phyloP scores from a whole-genome alignment of 2,113 vertebrate genomes.

The Euleptes europaea region DNA sequence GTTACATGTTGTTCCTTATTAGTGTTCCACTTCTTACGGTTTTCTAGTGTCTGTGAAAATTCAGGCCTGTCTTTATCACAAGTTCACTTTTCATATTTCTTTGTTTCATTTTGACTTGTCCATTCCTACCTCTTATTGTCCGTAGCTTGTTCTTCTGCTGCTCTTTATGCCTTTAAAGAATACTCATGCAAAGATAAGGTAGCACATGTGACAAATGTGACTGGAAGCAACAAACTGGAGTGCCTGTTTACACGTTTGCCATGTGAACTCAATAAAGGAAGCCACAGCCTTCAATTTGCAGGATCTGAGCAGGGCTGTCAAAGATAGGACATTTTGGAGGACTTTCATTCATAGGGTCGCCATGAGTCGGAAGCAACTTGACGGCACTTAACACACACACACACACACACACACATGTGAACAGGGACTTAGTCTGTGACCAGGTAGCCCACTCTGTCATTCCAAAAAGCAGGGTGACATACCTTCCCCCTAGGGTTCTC shows the following conservation, averaged over 20 bases:
- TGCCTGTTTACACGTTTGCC: neutral
- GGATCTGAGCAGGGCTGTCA: too few relatives aligned
- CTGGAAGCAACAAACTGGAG: neutral
- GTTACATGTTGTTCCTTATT: neutral
- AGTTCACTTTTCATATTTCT: neutral
- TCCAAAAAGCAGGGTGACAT: neutral
- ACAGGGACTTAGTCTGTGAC: neutral
- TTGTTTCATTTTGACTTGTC: neutral
- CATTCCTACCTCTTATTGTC: neutral
- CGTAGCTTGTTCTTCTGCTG: neutral
- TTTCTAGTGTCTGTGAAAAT: neutral
- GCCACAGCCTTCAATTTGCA: too few relatives aligned
- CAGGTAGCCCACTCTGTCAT: neutral
- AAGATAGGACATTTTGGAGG: too few relatives aligned
- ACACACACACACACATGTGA: too few relatives aligned
- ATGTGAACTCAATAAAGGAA: too few relatives aligned
- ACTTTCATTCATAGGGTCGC: too few relatives aligned
- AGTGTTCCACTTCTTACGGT: neutral
- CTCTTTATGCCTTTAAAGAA: neutral
- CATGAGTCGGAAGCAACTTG: too few relatives aligned
- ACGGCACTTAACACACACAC: too few relatives aligned
- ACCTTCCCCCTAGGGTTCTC: too few relatives aligned
- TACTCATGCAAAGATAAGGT: neutral
- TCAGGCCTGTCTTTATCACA: neutral
- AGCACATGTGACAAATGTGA: neutral